Base-by-base conservation (phyloP, 2,797 vertebrate species). In the Chrysocyon brachyurus region DNA sequence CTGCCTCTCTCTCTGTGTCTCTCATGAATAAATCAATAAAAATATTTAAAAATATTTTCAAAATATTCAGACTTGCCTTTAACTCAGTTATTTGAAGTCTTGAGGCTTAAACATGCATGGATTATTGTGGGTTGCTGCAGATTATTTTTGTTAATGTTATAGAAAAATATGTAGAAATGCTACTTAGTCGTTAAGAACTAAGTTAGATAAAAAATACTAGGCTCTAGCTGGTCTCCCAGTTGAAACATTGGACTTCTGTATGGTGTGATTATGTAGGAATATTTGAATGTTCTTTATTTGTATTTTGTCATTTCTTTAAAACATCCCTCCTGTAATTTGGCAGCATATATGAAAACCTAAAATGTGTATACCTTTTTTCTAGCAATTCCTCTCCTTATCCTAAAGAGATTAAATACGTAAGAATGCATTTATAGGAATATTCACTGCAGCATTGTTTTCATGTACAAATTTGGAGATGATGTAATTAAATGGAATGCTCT, bases 271-370 rank as follows among this genome's bases (percentile, higher is more conserved):
- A 54, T 73, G 16, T 16, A 91, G 88, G 22, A 79, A 91, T 87
- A 70, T n/a, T 70, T 91, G 46, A 91, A 56, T 56, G 12, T 87
- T 49, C 57, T 86, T 9, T 36, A 11, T 85, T 52, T 68, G 31
- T 90, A 36, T 66, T 84, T 77, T 77, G 26, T 61, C 28, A 87
- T 73, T 87, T 94, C 68, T 64, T 75, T 75, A 75, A 92, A 92
- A 33, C 68, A 92, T 52, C n/a, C 52, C 15, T 75, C 40, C 57
- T 82, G 6, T 90, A 28, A 59, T 54, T 54, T 54, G 40, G 56
- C 19, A 79, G 6, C 70, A 26, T 79, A 10, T 79, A 79, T 78
- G 66, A 92, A 81, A 92, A 75, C 6, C 85, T 70, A 85, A 52
- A 68, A 21, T 40, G 28, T 68, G 16, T 22, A 31, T 78, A 64